Base-by-base conservation (phyloP, 1,140 invertebrate species). In the Hyles vespertilio region DNA sequence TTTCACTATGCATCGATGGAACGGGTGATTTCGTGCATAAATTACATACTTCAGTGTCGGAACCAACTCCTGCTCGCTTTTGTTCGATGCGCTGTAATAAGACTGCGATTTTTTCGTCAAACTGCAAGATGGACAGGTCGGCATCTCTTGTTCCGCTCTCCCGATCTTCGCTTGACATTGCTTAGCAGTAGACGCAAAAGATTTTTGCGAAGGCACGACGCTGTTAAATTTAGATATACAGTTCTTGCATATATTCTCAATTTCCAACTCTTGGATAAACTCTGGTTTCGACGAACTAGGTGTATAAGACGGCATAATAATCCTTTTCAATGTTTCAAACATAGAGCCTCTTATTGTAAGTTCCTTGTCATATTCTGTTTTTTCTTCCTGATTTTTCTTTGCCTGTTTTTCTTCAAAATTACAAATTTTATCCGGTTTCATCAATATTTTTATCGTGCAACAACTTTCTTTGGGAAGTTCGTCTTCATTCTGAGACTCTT, bases 371-470 rank as follows among this genome's bases (percentile, higher is more conserved):
- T 40, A n/a, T 8, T 44, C 40, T 8, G 34, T 22, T 22, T 22
- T 22, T 22, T 22, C 36, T 40, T 40, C 36, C 8, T 40, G 36
- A 5, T 40, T 40, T 40, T 40, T 56, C 22, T 33, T 46, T 8
- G 22, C 32, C 11, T 44, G 9, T 33, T 32, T 53, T 36, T 43
- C 11, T 10, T 54, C 46, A 53, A 9, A 10, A n/a, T 10, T 5
- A 3, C 33, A 36, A 4, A 12, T 40, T 22, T 63, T 51, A n/a
- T 36, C 3, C 9, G 56, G 10, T 47, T 56, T 63, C 4, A 51
- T n/a, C 5, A 63, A 49, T 51, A 63, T 51, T 47, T 63, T 63
- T 33, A 63, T 58, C 3, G 11, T 47, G 34, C 56, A 63, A 48
- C 47, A 49, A 48, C 47, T 46, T 10, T 11, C 12, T 34, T 53